A percentile compares a stretch with the other conserved stretches of the same genome.
Conservation (phyloP, 1,140 invertebrate species). For the Psilanteris sp. region DNA sequence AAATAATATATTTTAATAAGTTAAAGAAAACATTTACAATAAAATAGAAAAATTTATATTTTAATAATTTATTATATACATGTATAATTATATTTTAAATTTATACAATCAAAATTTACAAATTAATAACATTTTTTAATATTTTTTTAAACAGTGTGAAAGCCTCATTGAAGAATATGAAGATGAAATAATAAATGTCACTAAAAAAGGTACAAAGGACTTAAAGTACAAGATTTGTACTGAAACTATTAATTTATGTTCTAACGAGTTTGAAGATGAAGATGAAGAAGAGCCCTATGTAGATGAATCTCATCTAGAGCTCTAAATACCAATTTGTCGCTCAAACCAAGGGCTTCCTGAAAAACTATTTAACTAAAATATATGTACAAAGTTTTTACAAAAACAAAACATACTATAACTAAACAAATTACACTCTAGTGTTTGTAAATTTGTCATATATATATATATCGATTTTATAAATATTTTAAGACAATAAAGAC, state of each 20-base stretch:
- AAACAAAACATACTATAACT: conserved; percentile 2
- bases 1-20: too few species aligned
- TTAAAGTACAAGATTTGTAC: conserved; percentile 77
- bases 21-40: too few species aligned
- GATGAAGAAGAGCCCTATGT: conserved; percentile 56
- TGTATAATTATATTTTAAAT: background rate
- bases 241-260: conserved; percentile 73
- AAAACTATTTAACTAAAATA: conserved; percentile 1
- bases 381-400: conserved; percentile 11
- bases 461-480: too few species aligned
- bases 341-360: background rate
- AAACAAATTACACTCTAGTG: too few species aligned
- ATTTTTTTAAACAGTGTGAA: conserved; percentile 79
- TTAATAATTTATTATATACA: conserved; percentile 6
- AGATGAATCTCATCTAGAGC: conserved; percentile 70
- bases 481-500: too few species aligned
- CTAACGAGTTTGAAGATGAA: conserved; percentile 63
- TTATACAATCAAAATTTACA: too few species aligned
- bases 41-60: too few species aligned
- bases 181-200: conserved; percentile 80
- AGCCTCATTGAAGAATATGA: conserved; percentile 82
- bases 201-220: conserved; percentile 72
- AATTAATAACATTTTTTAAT: too few species aligned
- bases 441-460: too few species aligned
- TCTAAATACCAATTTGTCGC: conserved; percentile 4